Conservation (phyloP, 2,113 vertebrate genomes). For the Siphamia tubifer region DNA sequence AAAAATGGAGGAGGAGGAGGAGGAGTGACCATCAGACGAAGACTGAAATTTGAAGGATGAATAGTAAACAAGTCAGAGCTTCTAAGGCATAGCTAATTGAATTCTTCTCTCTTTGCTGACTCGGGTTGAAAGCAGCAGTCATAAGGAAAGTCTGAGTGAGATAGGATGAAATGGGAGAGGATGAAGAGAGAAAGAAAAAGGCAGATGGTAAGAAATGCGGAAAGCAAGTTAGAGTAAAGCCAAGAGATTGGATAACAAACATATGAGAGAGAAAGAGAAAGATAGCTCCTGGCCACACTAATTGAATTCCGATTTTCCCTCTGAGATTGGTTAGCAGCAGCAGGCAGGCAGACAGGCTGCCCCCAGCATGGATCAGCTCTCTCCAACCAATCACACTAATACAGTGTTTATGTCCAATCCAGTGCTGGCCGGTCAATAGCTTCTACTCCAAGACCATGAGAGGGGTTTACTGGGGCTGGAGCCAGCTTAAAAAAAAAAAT, state of each 20-base stretch:
- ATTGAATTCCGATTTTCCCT: slow-evolving; percentile 75
- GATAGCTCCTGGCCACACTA: slow-evolving; percentile 57
- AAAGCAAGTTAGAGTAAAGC: slow-evolving; percentile 22
- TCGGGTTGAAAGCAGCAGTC: slow-evolving; percentile 13
- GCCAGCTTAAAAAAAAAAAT: slow-evolving; percentile 16
- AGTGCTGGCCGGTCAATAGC: slow-evolving; percentile 54
- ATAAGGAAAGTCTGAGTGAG: slow-evolving; percentile 25
- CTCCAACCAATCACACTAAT: slow-evolving; percentile 74
- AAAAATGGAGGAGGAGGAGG: not conserved
- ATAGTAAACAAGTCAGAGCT: slow-evolving; percentile 52
- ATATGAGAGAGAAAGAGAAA: slow-evolving; percentile 19
- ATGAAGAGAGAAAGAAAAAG: not conserved
- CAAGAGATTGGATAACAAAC: slow-evolving; percentile 57
- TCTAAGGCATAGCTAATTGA: slow-evolving; percentile 49
- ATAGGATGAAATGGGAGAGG: not conserved
- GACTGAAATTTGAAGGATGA: slow-evolving; percentile 46
- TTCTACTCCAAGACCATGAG: slow-evolving; percentile 36
- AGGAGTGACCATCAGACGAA: slow-evolving; percentile 42
- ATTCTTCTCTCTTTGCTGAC: slow-evolving; percentile 31
- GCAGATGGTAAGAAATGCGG: slow-evolving; percentile 4
- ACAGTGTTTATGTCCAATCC: slow-evolving; percentile 71
- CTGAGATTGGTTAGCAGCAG: slow-evolving; percentile 70
- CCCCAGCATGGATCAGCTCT: slow-evolving; percentile 63
- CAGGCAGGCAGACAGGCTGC: slow-evolving; percentile 63
- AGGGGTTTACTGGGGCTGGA: slow-evolving; percentile 9